Percentiles rank a stretch among this genome's conserved stretches.
Evolutionary conservation across 1,140 invertebrate genomes (phyloP).

Genomic region (Macrocentrus cingulum): DNA sequence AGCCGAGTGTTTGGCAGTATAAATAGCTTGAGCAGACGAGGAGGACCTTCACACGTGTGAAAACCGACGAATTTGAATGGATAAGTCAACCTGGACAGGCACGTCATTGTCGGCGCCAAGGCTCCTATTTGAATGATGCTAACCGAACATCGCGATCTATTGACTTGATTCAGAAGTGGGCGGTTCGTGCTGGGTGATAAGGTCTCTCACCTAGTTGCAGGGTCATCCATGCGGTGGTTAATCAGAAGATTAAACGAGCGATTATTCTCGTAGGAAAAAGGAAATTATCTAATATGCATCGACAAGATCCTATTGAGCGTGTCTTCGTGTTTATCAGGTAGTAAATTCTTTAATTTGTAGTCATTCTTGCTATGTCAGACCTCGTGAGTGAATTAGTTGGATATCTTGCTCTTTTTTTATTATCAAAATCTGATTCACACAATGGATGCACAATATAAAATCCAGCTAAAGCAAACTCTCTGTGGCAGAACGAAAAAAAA

Average conservation of each 20-base stretch:
- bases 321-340: conserved; percentile 17
- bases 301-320: neutral
- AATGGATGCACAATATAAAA: too few relatives aligned
- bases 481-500: too few relatives aligned
- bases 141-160: neutral
- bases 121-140: neutral
- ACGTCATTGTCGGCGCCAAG: too few relatives aligned
- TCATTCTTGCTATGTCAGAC: neutral
- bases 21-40: too few relatives aligned
- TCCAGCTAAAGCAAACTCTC: too few relatives aligned
- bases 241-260: neutral
- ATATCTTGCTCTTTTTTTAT: neutral
- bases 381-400: neutral
- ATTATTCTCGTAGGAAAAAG: neutral
- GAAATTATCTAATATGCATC: neutral
- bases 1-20: too few relatives aligned
- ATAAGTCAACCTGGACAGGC: too few relatives aligned
- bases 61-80: too few relatives aligned
- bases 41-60: too few relatives aligned
- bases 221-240: neutral
- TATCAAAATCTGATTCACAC: too few relatives aligned
- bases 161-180: neutral
- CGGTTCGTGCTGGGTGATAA: conserved; percentile 1
- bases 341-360: neutral
- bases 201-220: neutral